Evolutionary conservation across 2,888 invertebrate species (phyloP), one percentile per base, ranked within the genome.

Genomic region (Amphipyra tragopoginis): DNA sequence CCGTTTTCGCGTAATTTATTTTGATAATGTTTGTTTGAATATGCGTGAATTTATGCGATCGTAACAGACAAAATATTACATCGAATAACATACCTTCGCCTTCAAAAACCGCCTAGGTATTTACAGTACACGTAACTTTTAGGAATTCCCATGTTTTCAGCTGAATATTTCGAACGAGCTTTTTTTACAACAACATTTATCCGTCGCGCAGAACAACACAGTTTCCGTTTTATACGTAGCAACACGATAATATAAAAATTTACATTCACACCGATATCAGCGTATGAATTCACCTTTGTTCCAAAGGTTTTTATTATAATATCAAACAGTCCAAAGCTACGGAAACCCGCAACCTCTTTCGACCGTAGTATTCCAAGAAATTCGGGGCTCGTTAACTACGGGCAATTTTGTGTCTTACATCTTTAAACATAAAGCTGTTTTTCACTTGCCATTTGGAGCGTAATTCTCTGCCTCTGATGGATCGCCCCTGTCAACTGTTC

Each of bases 401-500:
- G 29, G 54, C 67, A 60, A 80, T 72, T 77, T 67, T 72, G 61
- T 60, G 55, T 68, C 72, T 68, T 81, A 78, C 50, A 3, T 33
- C n/a, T 45, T 54, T 39, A 40, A 73, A 50, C 50, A 75, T 78
- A 87, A 76, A 79, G 84, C 70, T 75, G 77, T 74, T 77, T 77
- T 83, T 83, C 63, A 76, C 65, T 61, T 71, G 65, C 62, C 62
- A 62, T 72, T 72, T 62, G 50, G 52, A 42, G 44, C 51, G 58
- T 63, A 65, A 77, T 79, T 65, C 60, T 58, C 52, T 52, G 64
- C 56, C 55, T 58, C 77, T 90, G 88, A 90, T 88, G 79, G 85
- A 89, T 90, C 74, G 85, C 69, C 64, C 75, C 86, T 87, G 90
- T 90, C 86, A 87, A 82, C 82, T 63, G 71, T 79, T 79, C 82